Evolutionary conservation across 2,113 vertebrate species (phyloP).

Genomic region (Oryzias woworae): DNA sequence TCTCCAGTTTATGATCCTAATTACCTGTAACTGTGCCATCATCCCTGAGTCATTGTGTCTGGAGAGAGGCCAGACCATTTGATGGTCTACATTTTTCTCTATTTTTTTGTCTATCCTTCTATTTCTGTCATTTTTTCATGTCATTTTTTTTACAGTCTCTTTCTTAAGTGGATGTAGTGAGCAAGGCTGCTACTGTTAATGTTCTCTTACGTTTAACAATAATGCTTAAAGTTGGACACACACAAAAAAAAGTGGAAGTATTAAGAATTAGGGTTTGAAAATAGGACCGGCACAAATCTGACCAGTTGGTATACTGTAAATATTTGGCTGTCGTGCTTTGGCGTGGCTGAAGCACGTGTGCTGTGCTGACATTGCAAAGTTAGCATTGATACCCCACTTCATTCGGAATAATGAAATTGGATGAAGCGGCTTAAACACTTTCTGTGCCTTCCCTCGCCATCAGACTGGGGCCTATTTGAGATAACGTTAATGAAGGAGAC

Average conservation of each 20-base stretch:
- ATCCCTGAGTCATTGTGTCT: slow-evolving; percentile 71
- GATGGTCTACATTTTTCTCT: slow-evolving; percentile 39
- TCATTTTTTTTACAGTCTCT: neutral
- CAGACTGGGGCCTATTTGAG: slow-evolving; percentile 71
- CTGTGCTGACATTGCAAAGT: slow-evolving; percentile 66
- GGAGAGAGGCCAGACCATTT: slow-evolving; percentile 70
- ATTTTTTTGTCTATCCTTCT: slow-evolving; percentile 11
- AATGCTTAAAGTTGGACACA: too few relatives aligned
- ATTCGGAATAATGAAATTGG: slow-evolving; percentile 72
- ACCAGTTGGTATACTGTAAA: slow-evolving; percentile 12
- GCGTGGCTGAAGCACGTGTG: slow-evolving; percentile 21
- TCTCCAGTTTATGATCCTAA: slow-evolving; percentile 74
- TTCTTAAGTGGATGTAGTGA: slow-evolving; percentile 1
- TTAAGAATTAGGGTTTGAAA: too few relatives aligned
- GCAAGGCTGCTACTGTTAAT: slow-evolving; percentile 37
- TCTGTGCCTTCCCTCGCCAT: slow-evolving; percentile 55
- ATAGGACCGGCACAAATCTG: neutral
- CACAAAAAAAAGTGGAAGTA: too few relatives aligned
- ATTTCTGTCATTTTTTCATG: neutral
- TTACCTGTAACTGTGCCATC: slow-evolving; percentile 73
- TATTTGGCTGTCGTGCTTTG: slow-evolving; percentile 30
- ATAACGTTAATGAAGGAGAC: slow-evolving; percentile 79
- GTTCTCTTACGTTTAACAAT: too few relatives aligned
- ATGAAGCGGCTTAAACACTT: slow-evolving; percentile 73
- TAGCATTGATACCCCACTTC: slow-evolving; percentile 60